Conservation (phyloP, 2,888 invertebrate species). For the Harmothoe impar region DNA sequence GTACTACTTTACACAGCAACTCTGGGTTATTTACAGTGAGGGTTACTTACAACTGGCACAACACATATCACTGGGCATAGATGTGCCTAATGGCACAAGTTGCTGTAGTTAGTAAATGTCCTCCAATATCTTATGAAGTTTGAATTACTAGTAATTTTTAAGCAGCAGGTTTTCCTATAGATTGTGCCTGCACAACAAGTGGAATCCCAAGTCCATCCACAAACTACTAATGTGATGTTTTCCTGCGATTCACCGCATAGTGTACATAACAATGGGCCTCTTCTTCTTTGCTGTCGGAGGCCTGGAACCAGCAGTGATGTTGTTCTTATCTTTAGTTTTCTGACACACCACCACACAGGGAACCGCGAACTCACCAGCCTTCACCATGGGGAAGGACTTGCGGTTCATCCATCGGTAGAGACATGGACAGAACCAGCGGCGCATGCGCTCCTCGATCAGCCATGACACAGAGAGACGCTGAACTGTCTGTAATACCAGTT, state of each 20-base stretch:
- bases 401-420: neutral
- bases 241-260: neutral
- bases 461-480: conserved; percentile 28
- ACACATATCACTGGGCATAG: too few relatives aligned
- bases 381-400: neutral
- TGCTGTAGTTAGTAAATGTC: too few relatives aligned
- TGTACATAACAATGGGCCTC: neutral
- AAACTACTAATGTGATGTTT: too few relatives aligned
- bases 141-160: too few relatives aligned
- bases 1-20: too few relatives aligned
- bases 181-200: too few relatives aligned
- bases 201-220: too few relatives aligned
- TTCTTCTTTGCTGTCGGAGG: conserved; percentile 1
- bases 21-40: too few relatives aligned
- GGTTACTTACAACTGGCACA: too few relatives aligned
- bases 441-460: conserved; percentile 5
- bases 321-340: neutral
- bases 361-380: neutral
- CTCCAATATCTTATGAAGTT: too few relatives aligned
- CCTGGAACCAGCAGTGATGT: neutral
- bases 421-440: neutral
- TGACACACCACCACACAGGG: neutral
- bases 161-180: too few relatives aligned
- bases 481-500: conserved; percentile 17
- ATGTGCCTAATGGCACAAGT: too few relatives aligned